Percentiles rank a stretch among this genome's conserved stretches.
phyloP scores from a whole-genome alignment of 2,888 invertebrate species.

The Drosophila robusta region DNA sequence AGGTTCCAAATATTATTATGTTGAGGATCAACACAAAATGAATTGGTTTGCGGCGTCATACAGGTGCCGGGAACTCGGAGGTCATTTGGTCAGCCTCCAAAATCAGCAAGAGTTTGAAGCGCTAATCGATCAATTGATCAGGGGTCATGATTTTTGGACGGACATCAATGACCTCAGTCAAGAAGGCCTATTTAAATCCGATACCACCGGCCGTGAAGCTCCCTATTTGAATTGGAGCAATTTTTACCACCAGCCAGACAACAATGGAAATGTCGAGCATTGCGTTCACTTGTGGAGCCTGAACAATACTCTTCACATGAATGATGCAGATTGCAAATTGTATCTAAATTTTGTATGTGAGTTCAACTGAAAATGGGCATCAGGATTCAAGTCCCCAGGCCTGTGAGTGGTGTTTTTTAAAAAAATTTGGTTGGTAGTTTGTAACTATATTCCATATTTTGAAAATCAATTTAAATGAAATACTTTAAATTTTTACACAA shows the following conservation, averaged over 20 bases:
- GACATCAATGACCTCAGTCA: conserved; percentile 11
- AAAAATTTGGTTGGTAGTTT: too few species aligned
- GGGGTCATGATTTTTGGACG: not conserved
- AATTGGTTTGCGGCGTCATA: conserved; percentile 7
- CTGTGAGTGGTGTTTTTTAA: too few species aligned
- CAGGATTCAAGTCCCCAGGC: too few species aligned
- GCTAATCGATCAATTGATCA: not conserved
- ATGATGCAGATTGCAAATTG: not conserved
- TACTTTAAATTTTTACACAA: too few species aligned
- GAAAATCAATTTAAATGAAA: too few species aligned
- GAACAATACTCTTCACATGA: not conserved
- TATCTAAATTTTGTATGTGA: conserved; percentile 12
- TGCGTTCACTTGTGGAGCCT: not conserved
- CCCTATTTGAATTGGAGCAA: not conserved
- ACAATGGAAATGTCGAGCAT: not conserved
- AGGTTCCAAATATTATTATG: conserved; percentile 16
- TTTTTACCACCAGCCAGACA: not conserved
- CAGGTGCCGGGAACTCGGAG: conserved; percentile 5
- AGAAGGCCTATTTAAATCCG: not conserved
- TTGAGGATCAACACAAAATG: not conserved
- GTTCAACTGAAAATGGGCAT: not conserved
- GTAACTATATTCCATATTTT: too few species aligned
- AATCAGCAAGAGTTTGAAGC: conserved; percentile 1
- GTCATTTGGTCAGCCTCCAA: conserved; percentile 16
- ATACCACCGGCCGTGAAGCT: not conserved